Evolutionary conservation across 2,888 invertebrate species (phyloP).

Genomic region (Xestia c-nigrum): DNA sequence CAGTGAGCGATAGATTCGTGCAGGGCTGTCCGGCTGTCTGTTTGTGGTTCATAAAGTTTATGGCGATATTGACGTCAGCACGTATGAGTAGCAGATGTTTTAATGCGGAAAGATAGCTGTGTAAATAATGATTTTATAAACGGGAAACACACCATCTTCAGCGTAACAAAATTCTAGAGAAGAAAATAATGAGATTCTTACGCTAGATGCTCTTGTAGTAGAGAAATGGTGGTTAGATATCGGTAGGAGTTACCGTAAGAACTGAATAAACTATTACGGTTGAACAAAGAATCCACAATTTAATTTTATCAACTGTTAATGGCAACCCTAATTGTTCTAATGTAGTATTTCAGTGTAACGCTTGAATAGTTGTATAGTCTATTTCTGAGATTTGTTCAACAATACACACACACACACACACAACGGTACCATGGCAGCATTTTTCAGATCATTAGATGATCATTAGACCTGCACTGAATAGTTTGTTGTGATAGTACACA

Average conservation of each 20-base stretch:
- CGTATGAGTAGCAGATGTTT: constrained; percentile 24
- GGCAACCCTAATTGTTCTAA: constrained; percentile 51
- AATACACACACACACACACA: constrained; percentile 41
- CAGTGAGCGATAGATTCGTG: constrained; percentile 28
- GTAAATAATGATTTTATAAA: constrained; percentile 25
- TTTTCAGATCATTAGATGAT: constrained; percentile 40
- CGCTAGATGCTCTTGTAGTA: not conserved
- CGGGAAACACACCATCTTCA: not conserved
- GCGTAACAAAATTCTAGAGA: not conserved
- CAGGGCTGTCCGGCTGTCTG: constrained; percentile 56
- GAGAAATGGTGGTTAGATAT: not conserved
- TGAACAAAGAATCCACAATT: not conserved
- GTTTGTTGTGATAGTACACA: constrained; percentile 37
- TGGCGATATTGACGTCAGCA: constrained; percentile 47
- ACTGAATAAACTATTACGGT: not conserved
- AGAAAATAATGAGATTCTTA: not conserved
- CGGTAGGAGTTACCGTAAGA: not conserved
- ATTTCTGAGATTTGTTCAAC: constrained; percentile 58
- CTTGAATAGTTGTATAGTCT: constrained; percentile 52
- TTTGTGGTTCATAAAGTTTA: constrained; percentile 32
- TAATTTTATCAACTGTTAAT: no score
- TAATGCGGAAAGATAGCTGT: constrained; percentile 39
- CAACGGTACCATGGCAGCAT: constrained; percentile 19
- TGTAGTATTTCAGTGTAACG: constrained; percentile 47
- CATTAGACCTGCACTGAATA: constrained; percentile 30